These are phyloP conservation scores for Austrofundulus limnaeus DNA, from an alignment of 2,113 vertebrate genomes.

Conservation along the genomic window DNA sequence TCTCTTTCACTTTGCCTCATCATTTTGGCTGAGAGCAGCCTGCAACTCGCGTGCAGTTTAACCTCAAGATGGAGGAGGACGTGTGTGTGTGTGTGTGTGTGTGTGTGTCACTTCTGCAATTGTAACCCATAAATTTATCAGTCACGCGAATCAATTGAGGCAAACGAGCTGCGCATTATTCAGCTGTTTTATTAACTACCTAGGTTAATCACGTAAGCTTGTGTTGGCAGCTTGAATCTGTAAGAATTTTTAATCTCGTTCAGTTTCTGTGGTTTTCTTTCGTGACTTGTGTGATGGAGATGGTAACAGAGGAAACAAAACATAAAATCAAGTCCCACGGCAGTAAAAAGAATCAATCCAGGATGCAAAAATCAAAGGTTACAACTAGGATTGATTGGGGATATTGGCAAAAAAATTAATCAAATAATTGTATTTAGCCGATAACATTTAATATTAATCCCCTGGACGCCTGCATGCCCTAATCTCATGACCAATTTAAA, in stretches of 20 bases:
- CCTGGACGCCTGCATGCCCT: no score
- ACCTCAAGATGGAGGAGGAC: background rate
- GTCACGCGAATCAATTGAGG: constrained; percentile 2
- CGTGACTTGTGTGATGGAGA: constrained; percentile 21
- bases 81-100: background rate
- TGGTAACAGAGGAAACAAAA: constrained; percentile 10
- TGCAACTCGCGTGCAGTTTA: constrained; percentile 23
- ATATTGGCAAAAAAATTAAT: no score
- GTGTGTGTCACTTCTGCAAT: background rate
- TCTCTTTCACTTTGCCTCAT: constrained; percentile 35
- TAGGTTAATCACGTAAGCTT: constrained; percentile 15
- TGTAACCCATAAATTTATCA: background rate
- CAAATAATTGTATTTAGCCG: no score
- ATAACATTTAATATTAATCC: no score
- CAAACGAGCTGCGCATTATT: constrained; percentile 14
- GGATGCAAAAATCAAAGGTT: background rate
- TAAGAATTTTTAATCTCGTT: constrained; percentile 9
- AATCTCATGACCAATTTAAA: no score
- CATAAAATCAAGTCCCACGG: background rate
- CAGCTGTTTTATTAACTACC: constrained; percentile 2
- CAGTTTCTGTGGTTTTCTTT: constrained; percentile 4
- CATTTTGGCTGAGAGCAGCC: constrained; percentile 24
- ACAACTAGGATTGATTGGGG: no score
- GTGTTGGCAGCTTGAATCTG: constrained; percentile 22
- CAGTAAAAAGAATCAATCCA: background rate